Base-by-base conservation (phyloP, 2,888 invertebrate genomes). In the Drosophila rellima region DNA sequence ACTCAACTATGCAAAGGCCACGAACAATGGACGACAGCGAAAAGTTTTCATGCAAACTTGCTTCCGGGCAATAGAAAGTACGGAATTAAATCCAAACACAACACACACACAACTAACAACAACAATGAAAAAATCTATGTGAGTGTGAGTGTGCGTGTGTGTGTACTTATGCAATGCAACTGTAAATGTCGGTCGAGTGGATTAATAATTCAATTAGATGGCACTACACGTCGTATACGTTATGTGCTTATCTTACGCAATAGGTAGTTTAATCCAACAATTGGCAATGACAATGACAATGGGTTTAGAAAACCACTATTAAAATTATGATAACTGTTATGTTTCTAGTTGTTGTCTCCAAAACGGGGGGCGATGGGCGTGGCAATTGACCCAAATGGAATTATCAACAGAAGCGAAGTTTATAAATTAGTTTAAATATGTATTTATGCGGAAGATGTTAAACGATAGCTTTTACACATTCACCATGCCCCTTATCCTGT, bases 131-230 rank as follows among this genome's bases (percentile, higher is more conserved):
- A 31, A 20, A 37, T 35, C 33, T 39, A 6, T 29, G 15, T 23
- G 31, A 20, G 26, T 52, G 44, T 59, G 40, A 47, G 47, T 63
- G 52, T 73, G 33, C 61, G 48, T 39, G 39, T 33, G 23, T 60
- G 18, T 45, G 18, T 54, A 60, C 51, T 45, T 70, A 50, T 60
- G 23, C 40, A 56, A 52, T 50, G 62, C 63, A 57, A 45, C 35
- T 29, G 63, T 52, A 65, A 84, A 85, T 70, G 70, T 68, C 68
- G 66, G 59, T 56, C 70, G 75, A 71, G 72, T 60, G 66, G 78
- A 82, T 88, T 88, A 85, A 83, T 84, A 84, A 84, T 88, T 88
- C 86, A 85, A 84, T 88, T 84, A 73, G 78, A 68, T 71, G 60
- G 83, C 73, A 88, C 71, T 69, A 71, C 70, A 51, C 62, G 74